A percentile compares a stretch with the other conserved stretches of the same genome.
Conservation (phyloP, 1,140 invertebrate species). For the Sarcophaga bullata region DNA sequence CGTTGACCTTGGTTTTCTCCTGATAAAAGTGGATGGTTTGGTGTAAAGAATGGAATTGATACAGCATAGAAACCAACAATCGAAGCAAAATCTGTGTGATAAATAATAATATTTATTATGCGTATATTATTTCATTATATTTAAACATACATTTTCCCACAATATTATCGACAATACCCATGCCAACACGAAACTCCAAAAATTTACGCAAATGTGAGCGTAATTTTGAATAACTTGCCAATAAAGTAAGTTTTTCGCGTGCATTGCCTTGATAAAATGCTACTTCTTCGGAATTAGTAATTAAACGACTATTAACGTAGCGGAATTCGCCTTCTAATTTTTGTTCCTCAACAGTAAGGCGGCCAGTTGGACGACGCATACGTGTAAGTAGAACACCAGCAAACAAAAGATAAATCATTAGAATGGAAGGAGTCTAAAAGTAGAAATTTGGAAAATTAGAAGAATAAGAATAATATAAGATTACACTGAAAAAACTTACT, state of each 20-base stretch:
- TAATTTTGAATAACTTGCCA: constrained; percentile 90
- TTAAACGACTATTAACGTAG: constrained; percentile 95
- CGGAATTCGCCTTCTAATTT: constrained; percentile 97
- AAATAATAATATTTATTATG: constrained; percentile 3
- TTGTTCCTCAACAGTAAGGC: constrained; percentile 93
- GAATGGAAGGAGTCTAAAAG: constrained; percentile 81
- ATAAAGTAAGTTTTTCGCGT: constrained; percentile 87
- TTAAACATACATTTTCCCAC: constrained; percentile 91
- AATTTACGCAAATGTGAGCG: constrained; percentile 89
- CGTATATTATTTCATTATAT: not conserved
- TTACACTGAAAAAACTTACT: constrained; percentile 48
- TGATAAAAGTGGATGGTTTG: constrained; percentile 73
- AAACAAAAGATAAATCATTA: constrained; percentile 86
- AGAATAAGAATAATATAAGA: not conserved
- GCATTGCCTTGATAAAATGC: constrained; percentile 96
- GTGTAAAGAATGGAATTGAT: constrained; percentile 90
- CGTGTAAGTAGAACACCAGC: constrained; percentile 85
- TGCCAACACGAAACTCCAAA: constrained; percentile 89
- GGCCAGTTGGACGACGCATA: constrained; percentile 82
- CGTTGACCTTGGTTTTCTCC: constrained; percentile 74
- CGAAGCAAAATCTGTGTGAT: constrained; percentile 84
- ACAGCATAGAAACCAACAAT: constrained; percentile 96
- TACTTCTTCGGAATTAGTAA: constrained; percentile 97
- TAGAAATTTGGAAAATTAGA: not conserved
- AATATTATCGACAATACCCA: constrained; percentile 96